A percentile compares a stretch with the other conserved stretches of the same genome.
phyloP scores from a whole-genome alignment of 1,140 invertebrate species.

The Tribolium madens region DNA sequence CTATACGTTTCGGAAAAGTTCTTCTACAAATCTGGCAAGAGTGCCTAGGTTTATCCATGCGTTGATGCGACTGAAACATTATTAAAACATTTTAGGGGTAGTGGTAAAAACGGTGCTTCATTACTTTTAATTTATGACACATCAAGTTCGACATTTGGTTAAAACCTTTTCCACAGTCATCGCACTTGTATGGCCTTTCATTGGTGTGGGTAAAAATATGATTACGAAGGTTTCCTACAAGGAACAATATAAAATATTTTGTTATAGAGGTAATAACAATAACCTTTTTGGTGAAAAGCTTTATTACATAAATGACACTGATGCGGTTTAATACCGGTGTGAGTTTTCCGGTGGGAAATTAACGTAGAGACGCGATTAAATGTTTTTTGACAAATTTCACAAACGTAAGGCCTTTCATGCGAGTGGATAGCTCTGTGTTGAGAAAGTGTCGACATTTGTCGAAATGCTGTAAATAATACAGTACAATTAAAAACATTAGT shows the following conservation, averaged over 20 bases:
- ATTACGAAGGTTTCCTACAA: slow-evolving; percentile 76
- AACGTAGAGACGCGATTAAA: slow-evolving; percentile 82
- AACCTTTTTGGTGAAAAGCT: slow-evolving; percentile 84
- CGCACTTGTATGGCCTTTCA: slow-evolving; percentile 84
- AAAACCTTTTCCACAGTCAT: slow-evolving; percentile 81
- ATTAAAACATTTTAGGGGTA: no score
- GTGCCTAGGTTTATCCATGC: slow-evolving; percentile 70
- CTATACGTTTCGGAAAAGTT: slow-evolving; percentile 69
- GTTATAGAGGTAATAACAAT: background rate
- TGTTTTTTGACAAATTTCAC: slow-evolving; percentile 80
- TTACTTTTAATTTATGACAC: slow-evolving; percentile 79
- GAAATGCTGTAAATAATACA: slow-evolving; percentile 71
- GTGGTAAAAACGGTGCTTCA: background rate
- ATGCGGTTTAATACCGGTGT: slow-evolving; percentile 79
- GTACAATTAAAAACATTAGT: slow-evolving; percentile 9
- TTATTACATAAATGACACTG: slow-evolving; percentile 80
- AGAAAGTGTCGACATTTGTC: slow-evolving; percentile 80
- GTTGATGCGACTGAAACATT: slow-evolving; percentile 66
- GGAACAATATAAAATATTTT: slow-evolving; percentile 39
- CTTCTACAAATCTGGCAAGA: slow-evolving; percentile 70
- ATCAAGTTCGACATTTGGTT: slow-evolving; percentile 87
- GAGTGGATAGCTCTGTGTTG: slow-evolving; percentile 83
- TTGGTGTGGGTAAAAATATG: slow-evolving; percentile 84
- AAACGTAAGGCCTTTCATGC: slow-evolving; percentile 77
- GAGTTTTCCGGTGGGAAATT: slow-evolving; percentile 81